Conservation (phyloP, 2,113 vertebrate genomes). For the Lipophrys pholis region DNA sequence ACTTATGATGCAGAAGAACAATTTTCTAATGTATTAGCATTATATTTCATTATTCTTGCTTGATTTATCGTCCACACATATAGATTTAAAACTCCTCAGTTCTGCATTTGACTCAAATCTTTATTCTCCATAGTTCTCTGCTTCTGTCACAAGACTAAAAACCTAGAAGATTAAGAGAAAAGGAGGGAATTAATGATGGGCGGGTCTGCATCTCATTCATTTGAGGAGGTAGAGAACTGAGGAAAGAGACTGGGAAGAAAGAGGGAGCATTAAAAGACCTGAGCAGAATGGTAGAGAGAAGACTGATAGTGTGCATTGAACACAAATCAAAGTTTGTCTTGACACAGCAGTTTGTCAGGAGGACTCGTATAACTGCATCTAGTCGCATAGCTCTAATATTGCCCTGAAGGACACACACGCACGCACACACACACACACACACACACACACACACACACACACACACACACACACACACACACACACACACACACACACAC, state of each 20-base stretch:
- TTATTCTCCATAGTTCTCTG: constrained; percentile 36
- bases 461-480: too few species aligned
- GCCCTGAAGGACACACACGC: not conserved
- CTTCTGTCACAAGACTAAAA: constrained; percentile 34
- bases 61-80: constrained; percentile 39
- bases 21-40: constrained; percentile 44
- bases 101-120: constrained; percentile 14
- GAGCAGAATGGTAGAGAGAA: constrained; percentile 4
- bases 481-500: constrained; percentile 5
- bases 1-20: constrained; percentile 22
- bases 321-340: constrained; percentile 60
- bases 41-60: constrained; percentile 42
- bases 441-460: too few species aligned
- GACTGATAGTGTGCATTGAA: constrained; percentile 33
- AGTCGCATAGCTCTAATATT: constrained; percentile 23
- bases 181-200: not conserved
- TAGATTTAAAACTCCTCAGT: constrained; percentile 42
- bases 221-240: constrained; percentile 29
- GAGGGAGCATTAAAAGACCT: constrained; percentile 8
- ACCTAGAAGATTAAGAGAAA: constrained; percentile 17
- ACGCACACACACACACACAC: too few species aligned
- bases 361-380: constrained; percentile 46
- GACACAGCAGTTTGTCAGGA: constrained; percentile 52
- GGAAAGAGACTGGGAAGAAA: not conserved
- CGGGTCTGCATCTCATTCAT: constrained; percentile 10